Conservation (phyloP, 2,797 vertebrate species). For the Carduelis carduelis region DNA sequence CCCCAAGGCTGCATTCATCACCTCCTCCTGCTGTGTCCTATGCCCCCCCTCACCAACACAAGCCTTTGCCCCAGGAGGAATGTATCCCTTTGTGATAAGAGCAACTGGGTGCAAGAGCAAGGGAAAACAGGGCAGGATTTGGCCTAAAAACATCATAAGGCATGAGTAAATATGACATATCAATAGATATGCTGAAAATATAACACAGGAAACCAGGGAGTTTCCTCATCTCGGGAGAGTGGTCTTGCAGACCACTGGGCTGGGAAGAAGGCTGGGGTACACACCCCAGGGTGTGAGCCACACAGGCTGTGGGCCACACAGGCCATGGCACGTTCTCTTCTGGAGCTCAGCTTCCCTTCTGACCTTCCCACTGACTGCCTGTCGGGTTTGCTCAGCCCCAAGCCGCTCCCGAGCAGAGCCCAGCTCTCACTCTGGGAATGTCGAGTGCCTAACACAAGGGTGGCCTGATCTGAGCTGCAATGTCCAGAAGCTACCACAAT, state of each 20-base stretch:
- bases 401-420: fast-evolving
- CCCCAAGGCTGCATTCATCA: neutral
- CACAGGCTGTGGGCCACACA: neutral
- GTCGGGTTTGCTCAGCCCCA: neutral
- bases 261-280: neutral
- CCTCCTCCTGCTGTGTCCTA: neutral
- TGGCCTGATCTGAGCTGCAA: neutral
- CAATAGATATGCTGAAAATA: neutral
- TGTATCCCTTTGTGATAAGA: neutral
- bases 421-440: neutral
- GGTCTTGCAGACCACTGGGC: neutral
- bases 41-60: neutral
- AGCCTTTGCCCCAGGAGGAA: neutral
- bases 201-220: fast-evolving
- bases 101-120: neutral
- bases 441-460: neutral
- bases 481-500: slow-evolving; percentile 14
- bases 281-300: neutral
- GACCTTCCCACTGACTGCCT: neutral
- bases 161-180: neutral
- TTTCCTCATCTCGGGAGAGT: neutral
- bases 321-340: neutral
- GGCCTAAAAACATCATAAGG: neutral
- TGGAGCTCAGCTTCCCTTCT: neutral
- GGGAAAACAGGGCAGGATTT: neutral